Percentiles rank a stretch among this genome's conserved stretches.
phyloP scores from a whole-genome alignment of 1,140 invertebrate genomes.

The Philaenus spumarius region DNA sequence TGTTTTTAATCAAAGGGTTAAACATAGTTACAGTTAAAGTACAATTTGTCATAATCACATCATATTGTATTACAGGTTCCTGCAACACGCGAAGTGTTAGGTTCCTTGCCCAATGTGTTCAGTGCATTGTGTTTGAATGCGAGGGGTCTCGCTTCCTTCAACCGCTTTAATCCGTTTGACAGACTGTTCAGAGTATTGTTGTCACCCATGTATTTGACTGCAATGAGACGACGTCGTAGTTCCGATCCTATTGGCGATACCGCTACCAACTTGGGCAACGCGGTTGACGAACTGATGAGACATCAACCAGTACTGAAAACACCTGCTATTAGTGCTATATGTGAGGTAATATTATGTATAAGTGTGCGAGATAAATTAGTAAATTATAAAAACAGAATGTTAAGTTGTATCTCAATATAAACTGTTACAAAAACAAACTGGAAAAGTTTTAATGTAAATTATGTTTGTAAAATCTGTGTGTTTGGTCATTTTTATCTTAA shows the following conservation, averaged over 20 bases:
- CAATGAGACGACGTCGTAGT: conserved; percentile 75
- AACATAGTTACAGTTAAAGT: too few species aligned
- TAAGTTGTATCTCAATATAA: too few species aligned
- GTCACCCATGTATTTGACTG: conserved; percentile 76
- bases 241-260: conserved; percentile 82
- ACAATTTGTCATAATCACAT: too few species aligned
- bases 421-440: too few species aligned
- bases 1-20: too few species aligned
- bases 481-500: too few species aligned
- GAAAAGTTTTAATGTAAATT: too few species aligned
- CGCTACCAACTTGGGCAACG: conserved; percentile 83
- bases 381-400: too few species aligned
- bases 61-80: conserved; percentile 65
- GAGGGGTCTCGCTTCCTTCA: conserved; percentile 73
- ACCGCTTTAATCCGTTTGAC: conserved; percentile 77
- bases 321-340: conserved; percentile 74
- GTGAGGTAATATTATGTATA: too few species aligned
- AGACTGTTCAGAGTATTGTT: conserved; percentile 75
- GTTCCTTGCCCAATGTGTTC: conserved; percentile 85
- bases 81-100: conserved; percentile 80
- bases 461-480: too few species aligned
- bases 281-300: conserved; percentile 90
- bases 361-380: too few species aligned
- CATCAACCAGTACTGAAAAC: conserved; percentile 80
- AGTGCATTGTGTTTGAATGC: conserved; percentile 84